phyloP scores from a whole-genome alignment of 2,113 vertebrate genomes.

The Gobius niger region DNA sequence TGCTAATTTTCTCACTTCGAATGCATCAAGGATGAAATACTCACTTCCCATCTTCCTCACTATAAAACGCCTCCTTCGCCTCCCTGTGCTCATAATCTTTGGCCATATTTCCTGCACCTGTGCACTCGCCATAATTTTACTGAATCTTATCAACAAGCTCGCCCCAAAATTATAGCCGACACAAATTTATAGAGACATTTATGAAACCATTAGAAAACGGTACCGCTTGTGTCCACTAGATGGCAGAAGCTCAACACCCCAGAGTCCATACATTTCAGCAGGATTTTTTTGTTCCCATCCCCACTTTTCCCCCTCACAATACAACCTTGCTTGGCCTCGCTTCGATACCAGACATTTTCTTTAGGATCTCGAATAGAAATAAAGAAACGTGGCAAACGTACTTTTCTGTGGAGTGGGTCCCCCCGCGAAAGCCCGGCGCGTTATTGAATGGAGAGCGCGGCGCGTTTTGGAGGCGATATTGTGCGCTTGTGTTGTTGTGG shows the following conservation, averaged over 20 bases:
- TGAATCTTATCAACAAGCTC: background rate
- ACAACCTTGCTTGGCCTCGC: conserved; percentile 11
- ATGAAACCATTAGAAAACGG: background rate
- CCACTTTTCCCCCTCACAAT: conserved; percentile 11
- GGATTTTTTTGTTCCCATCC: conserved; percentile 11
- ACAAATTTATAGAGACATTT: background rate
- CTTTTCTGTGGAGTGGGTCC: conserved; percentile 33
- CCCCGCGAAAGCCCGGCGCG: conserved; percentile 7
- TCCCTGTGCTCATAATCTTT: background rate
- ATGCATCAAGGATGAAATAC: no score
- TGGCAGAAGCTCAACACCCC: conserved; percentile 53
- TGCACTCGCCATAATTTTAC: background rate
- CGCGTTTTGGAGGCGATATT: conserved; percentile 27
- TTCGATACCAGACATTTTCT: conserved; percentile 11
- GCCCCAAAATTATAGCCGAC: background rate
- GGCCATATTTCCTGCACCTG: background rate
- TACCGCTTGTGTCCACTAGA: conserved; percentile 46
- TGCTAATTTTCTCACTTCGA: no score
- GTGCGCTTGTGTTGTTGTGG: conserved; percentile 12
- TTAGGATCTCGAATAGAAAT: conserved; percentile 36
- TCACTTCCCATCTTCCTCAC: background rate
- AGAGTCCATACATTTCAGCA: background rate
- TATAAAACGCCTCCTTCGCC: background rate
- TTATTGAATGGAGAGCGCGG: conserved; percentile 46
- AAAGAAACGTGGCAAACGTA: conserved; percentile 41